phyloP scores from a whole-genome alignment of 2,797 vertebrate species.

The Chromis chromis region DNA sequence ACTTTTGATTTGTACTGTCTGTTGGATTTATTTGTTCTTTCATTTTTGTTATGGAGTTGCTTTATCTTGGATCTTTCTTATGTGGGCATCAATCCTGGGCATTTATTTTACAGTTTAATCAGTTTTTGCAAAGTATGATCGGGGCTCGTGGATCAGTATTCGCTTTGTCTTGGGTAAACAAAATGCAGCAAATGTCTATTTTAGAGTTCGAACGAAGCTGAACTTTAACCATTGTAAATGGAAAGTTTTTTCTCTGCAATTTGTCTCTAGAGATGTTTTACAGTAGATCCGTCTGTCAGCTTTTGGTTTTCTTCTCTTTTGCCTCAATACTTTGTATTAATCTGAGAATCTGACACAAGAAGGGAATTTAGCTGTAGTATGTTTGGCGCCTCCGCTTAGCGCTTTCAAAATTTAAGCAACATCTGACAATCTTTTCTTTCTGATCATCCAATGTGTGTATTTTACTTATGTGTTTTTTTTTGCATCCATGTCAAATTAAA shows the following conservation, averaged over 20 bases:
- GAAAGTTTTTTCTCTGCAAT: not conserved
- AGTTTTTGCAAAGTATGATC: slow-evolving; percentile 42
- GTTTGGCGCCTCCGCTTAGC: slow-evolving; percentile 16
- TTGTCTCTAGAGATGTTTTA: not conserved
- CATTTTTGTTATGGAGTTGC: slow-evolving; percentile 47
- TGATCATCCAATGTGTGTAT: slow-evolving; percentile 24
- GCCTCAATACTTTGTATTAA: slow-evolving; percentile 27
- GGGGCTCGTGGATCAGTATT: slow-evolving; percentile 42
- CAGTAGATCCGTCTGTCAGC: slow-evolving; percentile 1
- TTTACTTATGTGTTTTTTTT: slow-evolving; percentile 28
- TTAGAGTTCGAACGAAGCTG: not conserved
- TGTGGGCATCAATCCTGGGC: slow-evolving; percentile 65
- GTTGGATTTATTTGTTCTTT: slow-evolving; percentile 59
- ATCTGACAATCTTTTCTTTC: slow-evolving; percentile 61
- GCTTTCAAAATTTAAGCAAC: slow-evolving; percentile 42
- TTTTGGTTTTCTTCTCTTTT: slow-evolving; percentile 18
- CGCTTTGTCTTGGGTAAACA: slow-evolving; percentile 41
- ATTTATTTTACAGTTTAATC: slow-evolving; percentile 64
- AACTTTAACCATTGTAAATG: not conserved
- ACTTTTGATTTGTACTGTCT: slow-evolving; percentile 69
- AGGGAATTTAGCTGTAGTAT: slow-evolving; percentile 57
- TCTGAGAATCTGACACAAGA: slow-evolving; percentile 48
- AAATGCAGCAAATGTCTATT: slow-evolving; percentile 41
- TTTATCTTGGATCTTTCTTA: slow-evolving; percentile 53
- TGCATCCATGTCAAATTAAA: slow-evolving; percentile 44